These are phyloP conservation scores for Minunthozetes semirufus DNA, from an alignment of 2,888 invertebrate genomes.

Conservation along the genomic window DNA sequence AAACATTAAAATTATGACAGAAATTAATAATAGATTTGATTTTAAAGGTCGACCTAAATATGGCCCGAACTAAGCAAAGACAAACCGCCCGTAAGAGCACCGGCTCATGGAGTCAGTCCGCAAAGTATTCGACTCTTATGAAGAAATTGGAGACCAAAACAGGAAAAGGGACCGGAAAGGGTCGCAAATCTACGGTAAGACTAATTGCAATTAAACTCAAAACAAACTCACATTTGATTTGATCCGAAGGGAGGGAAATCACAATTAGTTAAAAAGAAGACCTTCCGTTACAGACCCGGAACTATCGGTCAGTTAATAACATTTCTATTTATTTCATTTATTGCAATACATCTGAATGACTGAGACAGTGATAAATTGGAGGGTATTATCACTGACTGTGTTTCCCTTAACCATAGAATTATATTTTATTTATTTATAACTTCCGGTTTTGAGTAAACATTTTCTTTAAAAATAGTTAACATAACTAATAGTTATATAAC, in stretches of 20 bases:
- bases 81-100: slow-evolving; percentile 24
- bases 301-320: background rate
- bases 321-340: too few relatives aligned
- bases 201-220: background rate
- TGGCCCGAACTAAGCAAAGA: slow-evolving; percentile 23
- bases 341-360: too few relatives aligned
- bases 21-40: background rate
- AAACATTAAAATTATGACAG: background rate
- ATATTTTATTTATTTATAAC: too few relatives aligned
- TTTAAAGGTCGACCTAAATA: background rate
- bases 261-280: slow-evolving; percentile 10
- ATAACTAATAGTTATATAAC: too few relatives aligned
- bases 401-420: too few relatives aligned
- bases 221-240: background rate
- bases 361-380: too few relatives aligned
- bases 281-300: slow-evolving; percentile 24
- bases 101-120: background rate
- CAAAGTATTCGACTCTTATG: background rate
- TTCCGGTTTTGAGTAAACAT: too few relatives aligned
- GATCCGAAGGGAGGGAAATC: slow-evolving; percentile 2
- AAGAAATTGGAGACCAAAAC: slow-evolving; percentile 26
- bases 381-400: too few relatives aligned
- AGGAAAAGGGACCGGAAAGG: slow-evolving; percentile 21
- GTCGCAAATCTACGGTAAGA: slow-evolving; percentile 13
- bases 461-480: too few relatives aligned